Evolutionary conservation across 2,113 vertebrate genomes (phyloP).

Genomic region (Chaenocephalus aceratus): DNA sequence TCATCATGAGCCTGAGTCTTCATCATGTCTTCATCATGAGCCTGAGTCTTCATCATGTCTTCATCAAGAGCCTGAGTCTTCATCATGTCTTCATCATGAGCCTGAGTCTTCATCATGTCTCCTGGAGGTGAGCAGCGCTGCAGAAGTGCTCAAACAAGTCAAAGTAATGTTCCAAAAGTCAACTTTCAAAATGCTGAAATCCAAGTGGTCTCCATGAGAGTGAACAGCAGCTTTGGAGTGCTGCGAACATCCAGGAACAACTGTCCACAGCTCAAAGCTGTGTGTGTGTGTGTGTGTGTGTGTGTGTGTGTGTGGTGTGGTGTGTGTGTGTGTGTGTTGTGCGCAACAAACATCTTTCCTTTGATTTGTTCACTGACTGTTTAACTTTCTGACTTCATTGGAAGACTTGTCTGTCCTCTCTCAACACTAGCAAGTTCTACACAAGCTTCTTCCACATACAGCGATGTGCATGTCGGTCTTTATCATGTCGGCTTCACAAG

Average conservation of each 20-base stretch:
- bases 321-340: neutral
- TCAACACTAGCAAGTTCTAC: conserved; percentile 35
- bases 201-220: conserved; percentile 22
- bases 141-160: neutral
- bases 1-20: too few relatives aligned
- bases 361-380: conserved; percentile 6
- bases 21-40: too few relatives aligned
- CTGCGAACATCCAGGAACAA: conserved; percentile 84
- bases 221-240: conserved; percentile 70
- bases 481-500: conserved; percentile 33
- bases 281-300: conserved; percentile 3
- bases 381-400: conserved; percentile 34
- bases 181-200: conserved; percentile 19
- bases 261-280: conserved; percentile 73
- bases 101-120: too few relatives aligned
- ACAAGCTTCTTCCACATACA: conserved; percentile 45
- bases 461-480: conserved; percentile 27
- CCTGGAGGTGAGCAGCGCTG: too few relatives aligned
- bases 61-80: too few relatives aligned
- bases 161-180: conserved; percentile 10
- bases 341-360: conserved; percentile 8
- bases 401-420: neutral
- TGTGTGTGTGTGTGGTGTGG: too few relatives aligned
- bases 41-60: too few relatives aligned
- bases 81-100: too few relatives aligned